These are phyloP conservation scores for Peromyscus polionotus DNA, from an alignment of 2,113 vertebrate species.

Conservation along the genomic window DNA sequence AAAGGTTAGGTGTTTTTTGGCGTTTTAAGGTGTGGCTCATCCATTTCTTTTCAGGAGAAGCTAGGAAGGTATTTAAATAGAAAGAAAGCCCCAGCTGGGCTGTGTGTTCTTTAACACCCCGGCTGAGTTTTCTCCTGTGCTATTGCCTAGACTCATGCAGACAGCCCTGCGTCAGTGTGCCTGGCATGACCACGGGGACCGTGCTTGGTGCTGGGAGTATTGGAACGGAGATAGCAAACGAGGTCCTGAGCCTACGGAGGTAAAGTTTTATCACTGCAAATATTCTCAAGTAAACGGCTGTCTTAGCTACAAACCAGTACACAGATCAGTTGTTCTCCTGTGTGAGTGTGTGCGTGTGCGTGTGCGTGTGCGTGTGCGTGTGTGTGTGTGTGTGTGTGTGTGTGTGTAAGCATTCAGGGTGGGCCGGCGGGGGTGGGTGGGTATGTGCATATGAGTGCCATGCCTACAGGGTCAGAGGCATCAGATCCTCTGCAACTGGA, in stretches of 20 bases:
- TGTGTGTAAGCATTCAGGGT: background rate
- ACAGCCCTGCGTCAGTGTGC: slow-evolving; percentile 89
- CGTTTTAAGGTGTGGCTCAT: background rate
- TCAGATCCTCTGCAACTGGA: background rate
- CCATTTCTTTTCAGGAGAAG: slow-evolving; percentile 6
- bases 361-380: background rate
- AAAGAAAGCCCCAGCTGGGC: background rate
- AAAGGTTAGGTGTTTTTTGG: background rate
- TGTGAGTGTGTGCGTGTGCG: background rate
- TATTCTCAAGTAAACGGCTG: background rate
- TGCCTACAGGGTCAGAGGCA: background rate
- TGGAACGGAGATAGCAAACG: slow-evolving; percentile 94
- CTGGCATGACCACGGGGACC: slow-evolving; percentile 88
- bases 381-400: background rate
- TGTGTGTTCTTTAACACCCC: background rate
- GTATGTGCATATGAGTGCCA: background rate
- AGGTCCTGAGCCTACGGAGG: slow-evolving; percentile 94
- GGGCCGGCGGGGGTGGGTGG: background rate
- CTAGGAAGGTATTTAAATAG: background rate
- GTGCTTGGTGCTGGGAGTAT: slow-evolving; percentile 94
- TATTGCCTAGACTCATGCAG: slow-evolving; percentile 87
- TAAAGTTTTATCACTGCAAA: slow-evolving; percentile 75
- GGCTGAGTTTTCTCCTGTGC: slow-evolving; percentile 1
- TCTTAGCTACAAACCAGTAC: background rate
- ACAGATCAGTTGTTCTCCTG: background rate